A percentile compares a stretch with the other conserved stretches of the same genome.
Conservation (phyloP, 2,888 invertebrate genomes). For the Tiphia femorata region DNA sequence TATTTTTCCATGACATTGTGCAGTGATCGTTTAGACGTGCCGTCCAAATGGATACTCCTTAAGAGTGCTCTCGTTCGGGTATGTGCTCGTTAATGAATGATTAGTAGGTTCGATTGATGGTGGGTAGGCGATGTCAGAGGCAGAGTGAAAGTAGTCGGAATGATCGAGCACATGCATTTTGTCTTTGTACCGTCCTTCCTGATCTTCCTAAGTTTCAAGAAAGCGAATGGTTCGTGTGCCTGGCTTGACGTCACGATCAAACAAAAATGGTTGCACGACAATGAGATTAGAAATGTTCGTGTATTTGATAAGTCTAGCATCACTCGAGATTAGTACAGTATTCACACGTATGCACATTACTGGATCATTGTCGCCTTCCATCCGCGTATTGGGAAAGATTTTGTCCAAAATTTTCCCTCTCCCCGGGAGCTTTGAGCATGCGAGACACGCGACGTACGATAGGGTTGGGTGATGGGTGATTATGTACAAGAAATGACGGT, state of each 20-base stretch:
- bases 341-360: no score
- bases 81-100: slow-evolving; percentile 48
- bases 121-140: slow-evolving; percentile 45
- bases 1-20: no score
- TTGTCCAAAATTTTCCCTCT: no score
- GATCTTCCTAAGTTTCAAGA: no score
- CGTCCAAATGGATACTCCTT: slow-evolving; percentile 31
- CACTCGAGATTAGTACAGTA: no score
- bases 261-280: no score
- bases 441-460: slow-evolving; percentile 28
- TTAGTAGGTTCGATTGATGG: slow-evolving; percentile 49
- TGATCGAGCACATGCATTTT: slow-evolving; percentile 44
- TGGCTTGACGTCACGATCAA: no score
- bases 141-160: slow-evolving; percentile 36
- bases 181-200: slow-evolving; percentile 7
- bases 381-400: no score
- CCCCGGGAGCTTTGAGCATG: slow-evolving; percentile 36
- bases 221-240: no score
- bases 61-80: slow-evolving; percentile 45
- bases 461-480: slow-evolving; percentile 16
- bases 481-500: slow-evolving; percentile 41
- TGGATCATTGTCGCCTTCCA: no score
- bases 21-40: background rate
- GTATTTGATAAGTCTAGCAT: no score
- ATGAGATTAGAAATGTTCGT: background rate